Conservation (phyloP, 2,888 invertebrate species). For the Cenopis cana region DNA sequence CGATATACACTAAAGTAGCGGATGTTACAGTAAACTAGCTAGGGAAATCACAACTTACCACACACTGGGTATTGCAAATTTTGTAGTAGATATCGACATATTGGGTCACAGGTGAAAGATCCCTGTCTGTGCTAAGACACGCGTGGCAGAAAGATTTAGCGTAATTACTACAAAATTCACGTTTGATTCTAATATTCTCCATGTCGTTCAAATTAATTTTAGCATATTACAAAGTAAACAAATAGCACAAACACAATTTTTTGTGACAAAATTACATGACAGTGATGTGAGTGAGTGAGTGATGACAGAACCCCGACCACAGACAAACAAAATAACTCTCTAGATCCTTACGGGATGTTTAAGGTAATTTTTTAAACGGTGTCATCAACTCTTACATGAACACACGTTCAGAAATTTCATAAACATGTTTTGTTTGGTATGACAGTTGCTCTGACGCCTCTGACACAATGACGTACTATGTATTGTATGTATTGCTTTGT, state of each 20-base stretch:
- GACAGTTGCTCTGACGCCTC: background rate
- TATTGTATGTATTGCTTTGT: slow-evolving; percentile 7
- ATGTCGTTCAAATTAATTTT: slow-evolving; percentile 17
- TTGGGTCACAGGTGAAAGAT: slow-evolving; percentile 18
- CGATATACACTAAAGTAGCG: background rate
- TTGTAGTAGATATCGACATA: slow-evolving; percentile 39
- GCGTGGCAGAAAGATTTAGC: slow-evolving; percentile 25
- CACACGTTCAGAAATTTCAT: background rate
- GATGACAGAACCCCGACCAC: background rate
- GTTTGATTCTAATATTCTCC: slow-evolving; percentile 28
- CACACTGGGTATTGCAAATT: slow-evolving; percentile 19
- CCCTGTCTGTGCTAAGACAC: slow-evolving; percentile 35
- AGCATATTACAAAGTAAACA: background rate
- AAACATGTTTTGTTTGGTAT: background rate
- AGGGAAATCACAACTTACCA: slow-evolving; percentile 23
- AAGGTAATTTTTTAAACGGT: slow-evolving; percentile 1
- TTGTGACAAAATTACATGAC: background rate
- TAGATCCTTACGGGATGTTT: background rate
- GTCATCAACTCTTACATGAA: background rate
- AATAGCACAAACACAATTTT: slow-evolving; percentile 5
- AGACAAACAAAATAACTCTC: background rate
- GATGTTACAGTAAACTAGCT: background rate
- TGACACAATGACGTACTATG: background rate
- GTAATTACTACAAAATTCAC: slow-evolving; percentile 13
- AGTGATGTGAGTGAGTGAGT: too few species aligned